Base-by-base conservation (phyloP, 2,797 vertebrate genomes). In the Falco cherrug region DNA sequence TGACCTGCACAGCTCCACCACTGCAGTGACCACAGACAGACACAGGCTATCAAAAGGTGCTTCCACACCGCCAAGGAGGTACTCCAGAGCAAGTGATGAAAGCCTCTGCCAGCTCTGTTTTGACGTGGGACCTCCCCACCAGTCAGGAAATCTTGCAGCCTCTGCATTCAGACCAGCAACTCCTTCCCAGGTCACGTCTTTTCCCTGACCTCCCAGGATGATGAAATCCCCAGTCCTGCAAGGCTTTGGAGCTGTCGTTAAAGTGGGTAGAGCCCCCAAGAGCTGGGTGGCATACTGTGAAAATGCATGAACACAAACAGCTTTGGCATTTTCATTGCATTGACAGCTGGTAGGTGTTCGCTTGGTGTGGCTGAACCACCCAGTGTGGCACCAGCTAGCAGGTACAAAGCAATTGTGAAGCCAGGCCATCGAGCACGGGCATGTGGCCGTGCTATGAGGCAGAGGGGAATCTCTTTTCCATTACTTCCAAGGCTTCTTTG, bases 241-340 rank as follows among this genome's bases (percentile, higher is more conserved):
- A 37, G 21, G 8, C 29, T 85, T 68, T n/a, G 24, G 39, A 67
- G 22, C 24, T 90, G 24, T 39, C 0, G 0, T 17, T 51, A 65
- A 61, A 4, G 2, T 1, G 3, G 20, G 16, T 48, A 79, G 33
- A 73, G 11, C 4, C 21, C 19, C 15, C 21, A 37, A 18, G 54
- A 47, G 2, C 28, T 76, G 26, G 0, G 18, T 5, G 28, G 31
- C 0, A 0, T 39, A 15, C 5, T 81, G 37, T 81, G 47, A 88
- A 79, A 79, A 63, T 8, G 24, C 19, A 37, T 15, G 7, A 61
- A 24, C 26, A 45, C n/a, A 65, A 81, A 0, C 41, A 37, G 24
- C 29, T 81, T 73, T 3, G 2, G 33, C 43, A 41, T 33, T 91
- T 68, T 59, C 43, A 76, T 43, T 64, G 59, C 11, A 2, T n/a